Evolutionary conservation across 1,140 invertebrate species (phyloP).

Genomic region (Panonychus citri): DNA sequence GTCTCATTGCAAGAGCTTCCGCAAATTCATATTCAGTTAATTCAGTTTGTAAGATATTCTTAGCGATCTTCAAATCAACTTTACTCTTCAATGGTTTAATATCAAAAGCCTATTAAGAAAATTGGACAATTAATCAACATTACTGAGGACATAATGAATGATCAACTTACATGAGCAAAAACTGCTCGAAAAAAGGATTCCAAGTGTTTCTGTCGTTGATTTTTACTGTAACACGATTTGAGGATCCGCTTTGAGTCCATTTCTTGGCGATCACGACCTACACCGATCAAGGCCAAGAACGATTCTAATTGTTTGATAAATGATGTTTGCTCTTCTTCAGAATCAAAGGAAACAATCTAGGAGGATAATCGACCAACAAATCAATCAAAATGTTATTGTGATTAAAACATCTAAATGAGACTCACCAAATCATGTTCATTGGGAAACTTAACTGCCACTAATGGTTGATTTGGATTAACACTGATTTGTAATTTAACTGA

Average conservation of each 20-base stretch:
- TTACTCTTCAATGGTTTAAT: constrained; percentile 24
- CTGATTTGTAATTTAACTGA: constrained; percentile 17
- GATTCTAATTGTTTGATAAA: constrained; percentile 21
- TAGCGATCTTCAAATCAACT: constrained; percentile 22
- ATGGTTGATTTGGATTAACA: constrained; percentile 11
- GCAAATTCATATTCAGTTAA: constrained; percentile 34
- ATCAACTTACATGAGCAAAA: constrained; percentile 26
- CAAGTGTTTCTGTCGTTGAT: constrained; percentile 24
- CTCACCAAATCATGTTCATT: constrained; percentile 34
- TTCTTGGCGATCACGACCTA: constrained; percentile 13
- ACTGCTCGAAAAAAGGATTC: constrained; percentile 31
- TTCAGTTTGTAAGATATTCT: constrained; percentile 28
- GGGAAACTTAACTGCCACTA: constrained; percentile 28
- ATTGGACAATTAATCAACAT: neutral
- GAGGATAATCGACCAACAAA: no score
- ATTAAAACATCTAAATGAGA: no score
- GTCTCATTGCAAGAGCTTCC: constrained; percentile 31
- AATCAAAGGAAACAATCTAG: constrained; percentile 23
- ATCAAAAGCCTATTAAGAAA: constrained; percentile 21
- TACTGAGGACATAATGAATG: neutral
- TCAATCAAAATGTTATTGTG: no score
- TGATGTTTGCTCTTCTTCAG: constrained; percentile 16
- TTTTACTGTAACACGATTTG: constrained; percentile 24
- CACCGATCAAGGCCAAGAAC: constrained; percentile 18
- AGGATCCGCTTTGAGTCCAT: constrained; percentile 19